phyloP scores from a whole-genome alignment of 2,888 invertebrate species.

The Dynastes hyllus region DNA sequence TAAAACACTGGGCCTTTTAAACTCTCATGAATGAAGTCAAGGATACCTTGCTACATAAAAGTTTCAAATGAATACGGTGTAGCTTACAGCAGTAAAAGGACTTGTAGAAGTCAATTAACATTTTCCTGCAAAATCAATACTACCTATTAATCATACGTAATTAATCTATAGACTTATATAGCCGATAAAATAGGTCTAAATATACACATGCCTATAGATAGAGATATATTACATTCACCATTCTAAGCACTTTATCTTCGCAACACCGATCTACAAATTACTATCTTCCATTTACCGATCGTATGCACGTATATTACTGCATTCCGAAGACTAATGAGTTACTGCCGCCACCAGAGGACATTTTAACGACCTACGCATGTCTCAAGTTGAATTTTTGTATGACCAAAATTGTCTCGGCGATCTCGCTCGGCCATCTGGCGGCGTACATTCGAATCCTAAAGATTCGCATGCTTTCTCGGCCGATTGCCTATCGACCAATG shows the following conservation, averaged over 20 bases:
- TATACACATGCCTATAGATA: constrained; percentile 16
- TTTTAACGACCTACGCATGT: constrained; percentile 36
- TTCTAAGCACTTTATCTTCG: constrained; percentile 38
- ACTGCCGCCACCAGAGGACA: constrained; percentile 36
- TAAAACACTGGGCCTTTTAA: too few species aligned
- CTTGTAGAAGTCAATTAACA: too few species aligned
- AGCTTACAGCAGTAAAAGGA: too few species aligned
- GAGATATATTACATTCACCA: constrained; percentile 16
- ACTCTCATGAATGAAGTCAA: too few species aligned
- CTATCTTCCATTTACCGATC: constrained; percentile 28
- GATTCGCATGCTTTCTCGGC: background rate
- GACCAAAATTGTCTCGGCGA: constrained; percentile 22
- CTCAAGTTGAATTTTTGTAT: constrained; percentile 20
- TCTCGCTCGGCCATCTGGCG: constrained; percentile 24
- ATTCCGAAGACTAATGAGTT: constrained; percentile 40
- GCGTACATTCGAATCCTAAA: background rate
- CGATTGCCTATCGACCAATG: constrained; percentile 15
- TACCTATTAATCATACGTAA: constrained; percentile 16
- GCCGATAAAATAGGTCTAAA: constrained; percentile 8
- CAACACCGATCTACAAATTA: constrained; percentile 35
- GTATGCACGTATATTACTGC: background rate
- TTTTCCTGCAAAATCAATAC: background rate
- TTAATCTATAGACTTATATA: constrained; percentile 7
- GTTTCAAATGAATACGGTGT: too few species aligned
- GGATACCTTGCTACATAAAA: too few species aligned